phyloP scores from a whole-genome alignment of 92 coral and sea anemone species.

The Phenganax marumi region DNA sequence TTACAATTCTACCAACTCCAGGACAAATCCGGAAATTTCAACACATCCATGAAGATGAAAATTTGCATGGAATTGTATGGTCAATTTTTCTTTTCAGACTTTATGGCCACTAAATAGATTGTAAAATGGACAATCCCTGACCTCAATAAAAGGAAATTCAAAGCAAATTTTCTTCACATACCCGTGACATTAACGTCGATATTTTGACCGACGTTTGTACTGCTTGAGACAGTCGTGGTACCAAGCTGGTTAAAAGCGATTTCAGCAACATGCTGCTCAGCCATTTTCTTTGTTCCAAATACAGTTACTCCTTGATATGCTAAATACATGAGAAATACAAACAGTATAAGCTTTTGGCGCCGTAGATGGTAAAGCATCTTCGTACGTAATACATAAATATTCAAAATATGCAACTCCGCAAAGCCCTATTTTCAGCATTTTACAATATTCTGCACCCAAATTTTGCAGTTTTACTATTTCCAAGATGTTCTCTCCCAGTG shows the following conservation, averaged over 20 bases:
- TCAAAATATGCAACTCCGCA: too few species aligned
- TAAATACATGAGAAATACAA: slow-evolving; percentile 33
- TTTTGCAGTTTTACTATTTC: too few species aligned
- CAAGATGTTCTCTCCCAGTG: too few species aligned
- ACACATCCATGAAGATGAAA: too few species aligned
- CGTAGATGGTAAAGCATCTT: too few species aligned
- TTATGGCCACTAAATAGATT: not conserved
- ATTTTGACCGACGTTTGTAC: slow-evolving; percentile 10
- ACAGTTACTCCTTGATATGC: slow-evolving; percentile 63
- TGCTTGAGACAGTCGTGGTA: slow-evolving; percentile 66
- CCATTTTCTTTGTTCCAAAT: slow-evolving; percentile 68
- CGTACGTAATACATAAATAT: too few species aligned
- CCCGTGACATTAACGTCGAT: not conserved
- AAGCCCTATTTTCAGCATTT: too few species aligned
- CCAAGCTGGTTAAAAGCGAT: slow-evolving; percentile 73
- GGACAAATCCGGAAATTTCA: too few species aligned
- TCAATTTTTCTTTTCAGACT: not conserved
- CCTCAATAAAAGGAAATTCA: not conserved
- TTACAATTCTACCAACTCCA: too few species aligned
- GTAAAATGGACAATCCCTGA: too few species aligned
- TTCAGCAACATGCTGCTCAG: slow-evolving; percentile 92
- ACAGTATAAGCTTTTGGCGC: too few species aligned
- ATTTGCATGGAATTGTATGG: not conserved
- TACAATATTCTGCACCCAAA: too few species aligned
- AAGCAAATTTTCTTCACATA: not conserved